Percentiles rank a stretch among this genome's conserved stretches.
Conservation (phyloP, 1,140 invertebrate genomes). For the Leptonema lineaticorne region DNA sequence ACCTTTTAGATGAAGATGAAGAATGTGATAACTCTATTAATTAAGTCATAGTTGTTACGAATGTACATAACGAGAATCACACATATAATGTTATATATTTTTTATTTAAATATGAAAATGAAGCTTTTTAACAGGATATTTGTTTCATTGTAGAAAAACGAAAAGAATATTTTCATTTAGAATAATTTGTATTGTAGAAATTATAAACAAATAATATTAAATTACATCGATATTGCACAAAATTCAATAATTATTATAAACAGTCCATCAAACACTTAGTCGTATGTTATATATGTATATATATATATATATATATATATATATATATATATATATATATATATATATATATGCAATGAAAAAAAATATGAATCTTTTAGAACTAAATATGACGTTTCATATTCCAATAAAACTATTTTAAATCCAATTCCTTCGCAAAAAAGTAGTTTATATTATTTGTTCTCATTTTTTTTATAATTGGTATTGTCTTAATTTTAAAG, state of each 20-base stretch:
- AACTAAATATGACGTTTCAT: no score
- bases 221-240: slow-evolving; percentile 19
- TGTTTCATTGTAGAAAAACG: no score
- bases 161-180: slow-evolving; percentile 3
- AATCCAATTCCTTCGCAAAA: no score
- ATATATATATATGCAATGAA: no score
- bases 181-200: slow-evolving; percentile 20
- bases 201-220: background rate
- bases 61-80: background rate
- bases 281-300: background rate
- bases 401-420: no score
- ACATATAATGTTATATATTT: slow-evolving; percentile 5
- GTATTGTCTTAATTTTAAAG: no score
- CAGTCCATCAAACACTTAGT: background rate
- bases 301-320: background rate
- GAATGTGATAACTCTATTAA: slow-evolving; percentile 32
- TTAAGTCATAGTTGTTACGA: background rate
- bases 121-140: no score
- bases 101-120: slow-evolving; percentile 21
- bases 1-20: slow-evolving; percentile 69
- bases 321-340: no score
- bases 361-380: no score
- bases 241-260: background rate
- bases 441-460: no score
- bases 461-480: no score